Percentiles rank a stretch among this genome's conserved stretches.
These are phyloP conservation scores for Globodera rostochiensis DNA, from an alignment of 1,140 invertebrate species.

Conservation along the genomic window DNA sequence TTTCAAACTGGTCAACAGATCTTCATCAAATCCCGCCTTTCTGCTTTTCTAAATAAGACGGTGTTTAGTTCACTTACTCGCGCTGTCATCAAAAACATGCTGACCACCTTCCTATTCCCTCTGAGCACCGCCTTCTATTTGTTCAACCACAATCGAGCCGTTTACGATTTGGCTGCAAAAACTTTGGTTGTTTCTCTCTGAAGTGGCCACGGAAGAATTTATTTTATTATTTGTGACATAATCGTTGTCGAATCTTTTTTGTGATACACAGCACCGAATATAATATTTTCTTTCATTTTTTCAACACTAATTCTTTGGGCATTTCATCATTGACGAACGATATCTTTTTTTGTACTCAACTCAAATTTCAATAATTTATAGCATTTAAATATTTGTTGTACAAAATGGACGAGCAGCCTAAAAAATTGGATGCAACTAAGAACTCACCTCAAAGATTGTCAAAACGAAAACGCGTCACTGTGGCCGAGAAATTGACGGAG, in stretches of 20 bases:
- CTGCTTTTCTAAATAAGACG: neutral
- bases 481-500: neutral
- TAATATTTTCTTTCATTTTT: neutral
- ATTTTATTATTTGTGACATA: neutral
- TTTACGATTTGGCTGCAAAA: slow-evolving; percentile 50
- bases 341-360: neutral
- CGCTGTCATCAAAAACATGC: slow-evolving; percentile 47
- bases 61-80: slow-evolving; percentile 46
- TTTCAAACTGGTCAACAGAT: too few species aligned
- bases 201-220: neutral
- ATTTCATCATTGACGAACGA: too few species aligned
- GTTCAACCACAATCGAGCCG: slow-evolving; percentile 47
- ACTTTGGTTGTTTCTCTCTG: slow-evolving; percentile 44
- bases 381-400: neutral
- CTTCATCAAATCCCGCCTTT: too few species aligned
- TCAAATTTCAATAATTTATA: neutral
- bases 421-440: neutral
- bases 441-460: neutral
- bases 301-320: neutral
- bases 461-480: neutral
- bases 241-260: neutral
- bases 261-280: neutral
- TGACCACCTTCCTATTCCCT: slow-evolving; percentile 52
- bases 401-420: neutral
- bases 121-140: slow-evolving; percentile 53